Evolutionary conservation across 2,888 invertebrate species (phyloP).

Genomic region (Coremacera marginata): DNA sequence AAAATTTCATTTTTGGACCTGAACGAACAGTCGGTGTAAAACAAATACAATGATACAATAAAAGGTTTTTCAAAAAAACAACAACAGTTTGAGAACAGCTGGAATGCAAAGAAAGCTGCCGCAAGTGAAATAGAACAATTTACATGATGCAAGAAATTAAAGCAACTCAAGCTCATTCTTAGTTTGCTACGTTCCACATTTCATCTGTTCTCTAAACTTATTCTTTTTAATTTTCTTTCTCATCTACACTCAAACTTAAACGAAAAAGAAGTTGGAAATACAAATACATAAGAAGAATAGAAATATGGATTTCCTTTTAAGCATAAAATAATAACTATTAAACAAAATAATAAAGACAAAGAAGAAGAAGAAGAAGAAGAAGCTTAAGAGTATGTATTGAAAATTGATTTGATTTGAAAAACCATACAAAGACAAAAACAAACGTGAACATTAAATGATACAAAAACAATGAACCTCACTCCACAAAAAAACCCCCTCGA

Average conservation of each 20-base stretch:
- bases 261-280: no score
- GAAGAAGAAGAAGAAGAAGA: background rate
- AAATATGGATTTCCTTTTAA: constrained; percentile 3
- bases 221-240: no score
- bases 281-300: background rate
- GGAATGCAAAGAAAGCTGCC: background rate
- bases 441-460: constrained; percentile 24
- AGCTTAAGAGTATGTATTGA: background rate
- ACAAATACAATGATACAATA: constrained; percentile 37
- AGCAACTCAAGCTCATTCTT: no score
- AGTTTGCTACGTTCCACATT: no score
- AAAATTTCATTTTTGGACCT: constrained; percentile 67
- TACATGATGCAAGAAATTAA: no score
- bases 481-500: constrained; percentile 63
- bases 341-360: background rate
- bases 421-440: background rate
- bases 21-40: constrained; percentile 47
- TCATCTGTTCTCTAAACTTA: no score
- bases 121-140: no score
- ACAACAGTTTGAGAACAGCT: background rate
- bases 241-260: no score
- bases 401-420: background rate
- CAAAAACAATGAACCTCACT: constrained; percentile 63
- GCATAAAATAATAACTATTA: background rate
- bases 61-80: background rate